Base-by-base conservation (phyloP, 2,888 invertebrate species). In the Bhutanitis thaidina region DNA sequence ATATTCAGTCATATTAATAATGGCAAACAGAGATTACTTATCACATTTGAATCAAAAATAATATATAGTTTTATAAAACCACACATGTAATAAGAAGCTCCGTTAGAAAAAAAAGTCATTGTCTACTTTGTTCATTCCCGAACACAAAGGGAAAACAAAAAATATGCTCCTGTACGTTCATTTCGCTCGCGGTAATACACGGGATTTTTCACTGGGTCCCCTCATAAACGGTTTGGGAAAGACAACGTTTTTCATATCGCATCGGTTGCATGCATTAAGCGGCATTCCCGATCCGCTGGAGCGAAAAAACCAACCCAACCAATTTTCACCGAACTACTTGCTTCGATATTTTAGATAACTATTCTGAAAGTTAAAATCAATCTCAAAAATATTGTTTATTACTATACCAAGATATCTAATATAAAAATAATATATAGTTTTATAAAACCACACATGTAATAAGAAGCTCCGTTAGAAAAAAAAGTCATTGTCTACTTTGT, bases 181-280 rank as follows among this genome's bases (percentile, higher is more conserved):
- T 52, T 77, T 78, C 75, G 73, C 78, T 75, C 68, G 64, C 58
- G 65, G 69, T 77, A 78, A 82, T 77, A 73, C 64, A 75, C 49
- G 68, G 67, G 59, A 67, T 69, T 71, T 34, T 64, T 61, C 59
- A 57, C 61, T 50, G 65, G 64, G 59, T 64, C 74, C 75, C 77
- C 69, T 71, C 69, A 65, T 73, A 77, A 76, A 76, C 70, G 67
- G 65, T 74, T 73, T 67, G 65, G 63, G 65, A 69, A 67, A 60
- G 63, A 70, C 65, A 65, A 58, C 61, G 63, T 66, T 64, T 69
- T 70, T 70, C 65, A 67, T 71, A 75, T 70, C 65, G 61, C 61
- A 61, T 62, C 61, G 62, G 67, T 59, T 69, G 69, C 64, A 65
- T 64, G 62, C 65, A 73, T 71, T 71, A 75, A 64, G 62, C 64